Percentiles rank a stretch among this genome's conserved stretches.
Evolutionary conservation across 92 coral and sea anemone genomes (phyloP).

Genomic region (Parazoanthus darwini): DNA sequence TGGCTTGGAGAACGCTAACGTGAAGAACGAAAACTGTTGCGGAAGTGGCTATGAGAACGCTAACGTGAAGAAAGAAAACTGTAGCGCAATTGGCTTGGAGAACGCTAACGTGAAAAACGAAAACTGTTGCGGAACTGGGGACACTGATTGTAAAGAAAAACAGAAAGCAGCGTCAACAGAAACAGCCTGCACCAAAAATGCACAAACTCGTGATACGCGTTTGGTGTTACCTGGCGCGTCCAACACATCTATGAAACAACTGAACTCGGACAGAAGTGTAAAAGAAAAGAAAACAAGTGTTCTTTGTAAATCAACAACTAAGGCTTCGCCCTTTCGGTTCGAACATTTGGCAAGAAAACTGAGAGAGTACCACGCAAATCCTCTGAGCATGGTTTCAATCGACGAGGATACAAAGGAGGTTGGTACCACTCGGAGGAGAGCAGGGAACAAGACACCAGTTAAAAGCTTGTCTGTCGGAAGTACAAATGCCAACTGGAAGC

Average conservation of each 20-base stretch:
- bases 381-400: background rate
- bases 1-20: background rate
- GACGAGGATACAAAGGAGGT: background rate
- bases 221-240: background rate
- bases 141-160: background rate
- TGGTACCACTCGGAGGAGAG: background rate
- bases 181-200: background rate
- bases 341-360: conserved; percentile 9
- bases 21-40: background rate
- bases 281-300: background rate
- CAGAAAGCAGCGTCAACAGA: background rate
- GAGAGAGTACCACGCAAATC: conserved; percentile 8
- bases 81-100: background rate
- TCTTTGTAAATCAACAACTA: background rate
- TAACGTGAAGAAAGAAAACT: background rate
- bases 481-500: background rate
- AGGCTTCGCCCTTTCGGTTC: conserved; percentile 26
- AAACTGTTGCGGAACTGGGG: background rate
- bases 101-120: background rate
- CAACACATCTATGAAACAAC: background rate
- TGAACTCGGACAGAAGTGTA: background rate
- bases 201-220: background rate
- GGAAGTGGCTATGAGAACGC: background rate
- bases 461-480: background rate
- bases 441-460: background rate